Evolutionary conservation across 2,113 vertebrate species (phyloP).

Genomic region (Pelodiscus sinensis): DNA sequence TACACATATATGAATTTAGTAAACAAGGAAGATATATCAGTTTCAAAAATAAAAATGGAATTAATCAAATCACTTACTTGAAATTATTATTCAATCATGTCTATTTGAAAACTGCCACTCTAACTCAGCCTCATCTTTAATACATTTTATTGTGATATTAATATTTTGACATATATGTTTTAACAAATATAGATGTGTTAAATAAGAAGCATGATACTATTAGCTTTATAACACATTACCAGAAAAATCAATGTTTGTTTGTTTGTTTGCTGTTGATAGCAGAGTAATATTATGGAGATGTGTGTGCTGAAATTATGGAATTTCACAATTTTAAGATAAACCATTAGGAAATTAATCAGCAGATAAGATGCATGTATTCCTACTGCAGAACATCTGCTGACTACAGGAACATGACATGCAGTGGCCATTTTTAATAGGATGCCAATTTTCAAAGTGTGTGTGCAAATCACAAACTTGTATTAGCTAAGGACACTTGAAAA

Average conservation of each 20-base stretch:
- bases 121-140: not conserved
- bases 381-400: not conserved
- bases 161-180: not conserved
- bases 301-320: not conserved
- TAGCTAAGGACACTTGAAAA: not conserved
- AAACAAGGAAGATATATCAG: not conserved
- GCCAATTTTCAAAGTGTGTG: not conserved
- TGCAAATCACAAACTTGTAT: not conserved
- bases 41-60: not conserved
- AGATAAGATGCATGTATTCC: not conserved
- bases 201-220: not conserved
- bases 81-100: not conserved
- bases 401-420: not conserved
- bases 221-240: not conserved
- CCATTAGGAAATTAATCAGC: not conserved
- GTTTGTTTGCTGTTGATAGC: not conserved
- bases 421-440: not conserved
- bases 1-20: not conserved
- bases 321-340: not conserved
- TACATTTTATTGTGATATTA: not conserved
- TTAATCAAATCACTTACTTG: not conserved
- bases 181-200: not conserved
- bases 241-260: not conserved
- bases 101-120: not conserved
- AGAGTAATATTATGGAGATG: not conserved